phyloP scores from a whole-genome alignment of 2,113 vertebrate genomes.

The Coregonus clupeaformis region DNA sequence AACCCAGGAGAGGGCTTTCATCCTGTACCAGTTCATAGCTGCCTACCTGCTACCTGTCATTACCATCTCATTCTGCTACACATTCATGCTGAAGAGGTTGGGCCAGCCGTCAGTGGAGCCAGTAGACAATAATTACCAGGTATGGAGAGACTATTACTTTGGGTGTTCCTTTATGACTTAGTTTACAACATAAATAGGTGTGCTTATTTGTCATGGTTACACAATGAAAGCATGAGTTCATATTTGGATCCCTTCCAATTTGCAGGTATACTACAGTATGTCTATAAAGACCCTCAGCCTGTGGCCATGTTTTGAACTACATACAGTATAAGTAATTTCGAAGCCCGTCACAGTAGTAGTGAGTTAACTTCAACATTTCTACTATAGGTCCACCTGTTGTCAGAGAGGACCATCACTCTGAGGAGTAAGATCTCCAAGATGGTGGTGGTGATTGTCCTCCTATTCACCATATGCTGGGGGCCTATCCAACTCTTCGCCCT shows the following conservation, averaged over 20 bases:
- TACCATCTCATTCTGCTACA: constrained; percentile 80
- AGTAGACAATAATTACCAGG: constrained; percentile 81
- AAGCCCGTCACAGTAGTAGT: background rate
- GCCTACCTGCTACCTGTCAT: constrained; percentile 78
- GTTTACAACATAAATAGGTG: background rate
- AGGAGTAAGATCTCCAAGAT: constrained; percentile 83
- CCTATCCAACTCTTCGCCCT: constrained; percentile 84
- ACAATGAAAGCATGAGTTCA: background rate
- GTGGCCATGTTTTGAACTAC: background rate
- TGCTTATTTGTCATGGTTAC: background rate
- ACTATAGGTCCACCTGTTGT: constrained; percentile 78
- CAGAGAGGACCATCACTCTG: constrained; percentile 79
- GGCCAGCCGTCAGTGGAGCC: constrained; percentile 79
- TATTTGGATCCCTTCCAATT: no score
- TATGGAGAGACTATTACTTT: constrained; percentile 23
- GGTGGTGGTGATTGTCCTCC: constrained; percentile 83
- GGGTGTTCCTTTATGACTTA: background rate
- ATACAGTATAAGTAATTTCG: background rate
- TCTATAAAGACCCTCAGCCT: no score
- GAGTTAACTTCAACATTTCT: no score
- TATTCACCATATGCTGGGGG: constrained; percentile 86
- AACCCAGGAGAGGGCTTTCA: constrained; percentile 75
- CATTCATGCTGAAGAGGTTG: constrained; percentile 80
- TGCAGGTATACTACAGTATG: no score
- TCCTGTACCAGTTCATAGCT: constrained; percentile 81